Base-by-base conservation (phyloP, 2,888 invertebrate genomes). In the Ichneumon xanthorius region DNA sequence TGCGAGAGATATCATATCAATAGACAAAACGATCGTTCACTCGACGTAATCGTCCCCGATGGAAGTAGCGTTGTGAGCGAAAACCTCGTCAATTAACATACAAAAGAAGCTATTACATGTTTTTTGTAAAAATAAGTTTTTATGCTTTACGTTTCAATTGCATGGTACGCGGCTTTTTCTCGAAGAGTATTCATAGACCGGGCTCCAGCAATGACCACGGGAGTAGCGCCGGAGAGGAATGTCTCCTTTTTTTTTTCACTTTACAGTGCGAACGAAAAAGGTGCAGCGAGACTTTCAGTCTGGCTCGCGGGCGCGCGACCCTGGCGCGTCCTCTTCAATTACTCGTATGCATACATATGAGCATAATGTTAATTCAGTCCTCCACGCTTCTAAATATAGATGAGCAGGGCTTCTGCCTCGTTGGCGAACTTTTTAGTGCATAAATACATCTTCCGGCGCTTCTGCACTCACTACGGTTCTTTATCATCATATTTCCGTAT, bases 361-460 rank as follows among this genome's bases (percentile, higher is more conserved):
- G 88, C 88, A 86, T 90, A 90, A 91, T 91, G 91, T 90, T 90
- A 90, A 91, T 91, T 91, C 88, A 89, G 87, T 80, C 75, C 77
- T 85, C 84, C 61, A 68, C 61, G 82, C 77, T 79, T 72, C 80
- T 80, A 80, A 80, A 80, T 77, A 80, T 84, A 84, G 76, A 76
- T 65, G 84, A 77, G 73, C 22, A 58, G 40, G 61, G 78, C 73
- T 58, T 68, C 68, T 37, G 37, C 37, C 40, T 16, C 72, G 55
- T 22, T 73, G 37, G 48, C 30, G n/a, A 30, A 55, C 68, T 40
- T 68, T 40, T 73, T 73, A 40, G 4, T 22, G 19, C 45, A 45
- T 48, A 22, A 45, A 68, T 26, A 63, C 37, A 30, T 33, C 63
- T 63, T 16, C 33, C 16, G 19, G 33, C 3, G 63, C 7, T 37